These are phyloP conservation scores for Oreonectes daqikongensis DNA, from an alignment of 2,797 vertebrate genomes.

Conservation along the genomic window DNA sequence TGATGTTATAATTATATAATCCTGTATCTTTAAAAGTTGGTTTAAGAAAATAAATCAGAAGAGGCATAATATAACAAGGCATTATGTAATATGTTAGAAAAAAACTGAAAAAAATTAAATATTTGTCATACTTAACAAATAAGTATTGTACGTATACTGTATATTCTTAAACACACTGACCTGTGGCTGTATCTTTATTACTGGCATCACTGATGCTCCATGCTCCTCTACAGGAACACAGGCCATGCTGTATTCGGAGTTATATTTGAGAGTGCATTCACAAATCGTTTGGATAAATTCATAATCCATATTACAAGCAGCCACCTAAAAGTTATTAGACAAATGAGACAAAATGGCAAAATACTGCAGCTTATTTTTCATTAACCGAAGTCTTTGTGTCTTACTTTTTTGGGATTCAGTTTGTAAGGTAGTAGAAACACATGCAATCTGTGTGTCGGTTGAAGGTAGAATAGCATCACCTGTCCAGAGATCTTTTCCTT, in stretches of 20 bases:
- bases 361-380: neutral
- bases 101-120: no score
- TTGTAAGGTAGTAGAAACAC: constrained; percentile 5
- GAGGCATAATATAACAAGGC: no score
- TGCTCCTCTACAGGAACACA: constrained; percentile 5
- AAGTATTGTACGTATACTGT: neutral
- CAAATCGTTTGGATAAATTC: neutral
- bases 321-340: neutral
- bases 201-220: neutral
- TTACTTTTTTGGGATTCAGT: constrained; percentile 6
- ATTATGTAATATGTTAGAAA: no score
- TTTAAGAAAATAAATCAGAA: no score
- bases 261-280: constrained; percentile 5
- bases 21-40: no score
- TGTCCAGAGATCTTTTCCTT: neutral
- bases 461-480: constrained; percentile 9
- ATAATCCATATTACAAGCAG: neutral
- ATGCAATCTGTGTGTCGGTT: neutral
- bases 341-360: no score
- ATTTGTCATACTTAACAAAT: no score
- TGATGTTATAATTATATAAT: neutral
- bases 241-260: constrained; percentile 6
- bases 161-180: neutral
- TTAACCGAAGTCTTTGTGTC: neutral
- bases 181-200: neutral